phyloP scores from a whole-genome alignment of 2,797 vertebrate genomes.

The Peromyscus melanophrys region DNA sequence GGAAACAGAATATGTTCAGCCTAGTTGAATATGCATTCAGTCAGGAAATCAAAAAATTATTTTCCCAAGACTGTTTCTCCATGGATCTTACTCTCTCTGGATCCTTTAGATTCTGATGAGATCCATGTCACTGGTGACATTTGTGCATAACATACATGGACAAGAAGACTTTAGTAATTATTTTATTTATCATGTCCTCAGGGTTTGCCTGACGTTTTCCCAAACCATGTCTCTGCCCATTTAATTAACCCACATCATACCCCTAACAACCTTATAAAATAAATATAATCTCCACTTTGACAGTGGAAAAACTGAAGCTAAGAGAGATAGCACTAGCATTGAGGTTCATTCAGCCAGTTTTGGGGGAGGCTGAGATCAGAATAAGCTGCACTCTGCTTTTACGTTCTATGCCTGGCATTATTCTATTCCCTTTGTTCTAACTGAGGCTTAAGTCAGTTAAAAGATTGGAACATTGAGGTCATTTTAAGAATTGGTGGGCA shows the following conservation, averaged over 20 bases:
- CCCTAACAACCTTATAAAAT: not conserved
- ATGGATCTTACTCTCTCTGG: not conserved
- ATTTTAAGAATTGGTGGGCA: not conserved
- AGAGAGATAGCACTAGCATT: not conserved
- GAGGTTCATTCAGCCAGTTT: not conserved
- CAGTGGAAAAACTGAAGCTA: not conserved
- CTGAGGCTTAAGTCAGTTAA: not conserved
- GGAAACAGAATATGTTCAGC: not conserved
- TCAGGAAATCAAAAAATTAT: slow-evolving; percentile 49
- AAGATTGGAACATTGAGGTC: not conserved
- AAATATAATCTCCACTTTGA: slow-evolving; percentile 11
- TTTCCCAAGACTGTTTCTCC: not conserved
- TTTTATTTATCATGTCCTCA: not conserved
- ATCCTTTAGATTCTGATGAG: not conserved
- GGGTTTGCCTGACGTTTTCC: not conserved
- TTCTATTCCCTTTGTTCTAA: not conserved
- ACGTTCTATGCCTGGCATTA: not conserved
- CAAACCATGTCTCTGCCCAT: not conserved
- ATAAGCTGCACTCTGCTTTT: not conserved
- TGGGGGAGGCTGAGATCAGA: not conserved
- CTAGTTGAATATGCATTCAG: not conserved
- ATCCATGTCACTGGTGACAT: not conserved
- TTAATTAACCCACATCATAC: slow-evolving; percentile 30
- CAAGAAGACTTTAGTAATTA: not conserved
- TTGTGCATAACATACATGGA: not conserved